Base-by-base conservation (phyloP, 2,888 invertebrate genomes). In the Pollenia labialis region DNA sequence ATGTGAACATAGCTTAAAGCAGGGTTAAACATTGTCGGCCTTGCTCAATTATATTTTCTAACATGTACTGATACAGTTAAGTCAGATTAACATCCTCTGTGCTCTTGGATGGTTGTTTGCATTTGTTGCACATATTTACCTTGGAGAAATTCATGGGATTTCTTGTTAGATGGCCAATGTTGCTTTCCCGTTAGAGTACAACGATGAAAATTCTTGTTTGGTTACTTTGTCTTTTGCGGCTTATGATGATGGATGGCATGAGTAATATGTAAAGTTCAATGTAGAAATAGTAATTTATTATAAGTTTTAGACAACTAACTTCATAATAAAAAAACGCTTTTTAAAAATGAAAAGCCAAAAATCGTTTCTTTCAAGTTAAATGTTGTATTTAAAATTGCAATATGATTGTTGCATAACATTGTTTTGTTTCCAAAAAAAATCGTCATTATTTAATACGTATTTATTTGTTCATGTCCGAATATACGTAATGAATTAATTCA, bases 191-290 rank as follows among this genome's bases (percentile, higher is more conserved):
- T 83, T 86, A 86, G 75, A 75, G 62, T 52, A 77, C 52, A 62
- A 54, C 60, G 40, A 60, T 6, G 6, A 62, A 76, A 74, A 69
- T 72, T 81, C 85, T 85, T 77, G 88, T 88, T 89, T 89, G 87
- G 88, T 87, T 84, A 82, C 62, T 83, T 88, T 87, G 68, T 68
- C 60, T 52, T 80, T 44, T 58, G 74, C 18, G 32, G 77, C 77
- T 88, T 68, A 83, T 72, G 68, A 87, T 88, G 81, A 85, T 88
- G 40, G 66, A 85, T 88, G 40, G 66, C 54, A 71, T 54, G 23
- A 48, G 54, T 48, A 46, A 54, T 54, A 64, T 56, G 32, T 62
- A 16, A 79, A 82, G 72, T 79, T 77, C 68, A 82, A 82, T 74
- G 77, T 77, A 46, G 50, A 48, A 8, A 11, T 32, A 50, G 9